Base-by-base conservation (phyloP, 1,140 invertebrate species). In the Pseudomyrmex pallidus region DNA sequence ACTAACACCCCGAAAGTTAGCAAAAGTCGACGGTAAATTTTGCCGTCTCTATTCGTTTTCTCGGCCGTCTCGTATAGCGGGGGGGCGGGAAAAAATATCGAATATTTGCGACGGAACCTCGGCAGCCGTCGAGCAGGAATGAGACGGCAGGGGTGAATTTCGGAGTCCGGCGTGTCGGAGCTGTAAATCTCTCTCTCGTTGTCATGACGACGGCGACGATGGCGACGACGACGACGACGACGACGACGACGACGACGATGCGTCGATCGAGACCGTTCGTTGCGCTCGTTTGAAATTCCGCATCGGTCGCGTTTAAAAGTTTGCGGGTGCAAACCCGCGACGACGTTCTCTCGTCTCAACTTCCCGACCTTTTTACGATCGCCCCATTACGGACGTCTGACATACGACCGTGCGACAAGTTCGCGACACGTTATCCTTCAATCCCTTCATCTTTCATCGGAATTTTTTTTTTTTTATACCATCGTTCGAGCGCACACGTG, bases 201-300 rank as follows among this genome's bases (percentile, higher is more conserved):
- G 68, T 8, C 22, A 15, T 12, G 9, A 63, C 74, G 57, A 48
- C 56, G 56, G 46, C 54, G 70, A 74, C 25, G 73, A 63, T 20
- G 46, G 50, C 54, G 54, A 56, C 44, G 54, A 46, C n/a, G 35
- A 22, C 46, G 61, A 22, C 10, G n/a, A 15, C 35, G 35, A 35
- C 35, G 35, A 35, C 1, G 35, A 1, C 35, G 35, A 35, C 35
- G 35, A 7, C 35, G 35, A 35, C 35, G 35, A 35, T 7, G 35
- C 35, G 35, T 35, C 57, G 54, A 44, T 68, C 56, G 56, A 5
- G 61, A 3, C 56, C 66, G 22, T 4, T 25, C 10, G 35, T n/a
- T 52, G 9, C 15, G 9, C n/a, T 10, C 74, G 70, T 82, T 88
- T 88, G 70, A 82, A 86, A 89, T 89, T 88, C 87, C 62, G 63